phyloP scores from a whole-genome alignment of 92 coral and sea anemone genomes.

The Parazoanthus darwini region DNA sequence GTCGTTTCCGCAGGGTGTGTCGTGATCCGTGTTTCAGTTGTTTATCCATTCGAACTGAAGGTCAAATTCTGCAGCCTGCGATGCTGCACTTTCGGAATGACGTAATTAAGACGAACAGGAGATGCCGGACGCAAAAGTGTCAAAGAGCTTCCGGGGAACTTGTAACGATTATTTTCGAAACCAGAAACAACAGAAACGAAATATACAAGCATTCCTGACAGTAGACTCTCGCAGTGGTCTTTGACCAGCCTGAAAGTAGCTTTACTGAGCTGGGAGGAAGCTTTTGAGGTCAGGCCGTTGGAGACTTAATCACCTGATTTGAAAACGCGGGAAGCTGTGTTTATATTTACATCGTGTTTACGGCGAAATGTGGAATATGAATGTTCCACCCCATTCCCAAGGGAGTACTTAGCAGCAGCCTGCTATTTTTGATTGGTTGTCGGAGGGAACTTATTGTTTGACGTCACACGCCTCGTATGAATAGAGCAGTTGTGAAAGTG shows the following conservation, averaged over 20 bases:
- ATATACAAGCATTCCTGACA: not conserved
- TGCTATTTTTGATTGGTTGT: slow-evolving; percentile 21
- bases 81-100: slow-evolving; percentile 34
- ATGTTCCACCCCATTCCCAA: slow-evolving; percentile 85
- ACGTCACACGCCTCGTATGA: slow-evolving; percentile 56
- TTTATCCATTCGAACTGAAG: not conserved
- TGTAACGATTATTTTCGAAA: not conserved
- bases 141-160: slow-evolving; percentile 23
- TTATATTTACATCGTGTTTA: slow-evolving; percentile 58
- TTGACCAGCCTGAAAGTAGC: not conserved
- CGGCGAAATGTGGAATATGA: slow-evolving; percentile 67
- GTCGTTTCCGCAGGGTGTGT: slow-evolving; percentile 8
- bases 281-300: not conserved
- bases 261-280: slow-evolving; percentile 24
- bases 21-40: slow-evolving; percentile 9
- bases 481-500: slow-evolving; percentile 82
- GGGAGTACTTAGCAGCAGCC: slow-evolving; percentile 53
- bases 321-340: slow-evolving; percentile 43
- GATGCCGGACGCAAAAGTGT: slow-evolving; percentile 26
- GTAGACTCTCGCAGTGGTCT: not conserved
- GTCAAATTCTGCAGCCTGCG: slow-evolving; percentile 6
- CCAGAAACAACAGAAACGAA: slow-evolving; percentile 8
- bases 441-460: slow-evolving; percentile 14
- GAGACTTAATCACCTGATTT: slow-evolving; percentile 10
- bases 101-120: slow-evolving; percentile 21